phyloP scores from a whole-genome alignment of 2,113 vertebrate genomes.

The Pachypanchax playfairii region DNA sequence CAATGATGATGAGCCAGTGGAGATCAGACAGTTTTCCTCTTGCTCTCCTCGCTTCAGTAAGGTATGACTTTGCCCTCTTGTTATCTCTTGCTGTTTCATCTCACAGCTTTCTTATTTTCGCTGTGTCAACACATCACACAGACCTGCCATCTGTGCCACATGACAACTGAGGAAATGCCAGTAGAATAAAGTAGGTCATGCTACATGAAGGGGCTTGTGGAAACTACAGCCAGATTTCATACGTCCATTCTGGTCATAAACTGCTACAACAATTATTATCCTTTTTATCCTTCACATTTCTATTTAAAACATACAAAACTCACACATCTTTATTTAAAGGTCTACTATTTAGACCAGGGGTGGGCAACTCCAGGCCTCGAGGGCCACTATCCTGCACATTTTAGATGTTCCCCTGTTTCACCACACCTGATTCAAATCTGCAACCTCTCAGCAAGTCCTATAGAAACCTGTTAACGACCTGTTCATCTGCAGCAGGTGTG shows the following conservation, averaged over 20 bases:
- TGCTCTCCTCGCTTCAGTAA: slow-evolving; percentile 94
- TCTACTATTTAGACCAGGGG: no score
- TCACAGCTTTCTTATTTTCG: neutral
- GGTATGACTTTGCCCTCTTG: slow-evolving; percentile 70
- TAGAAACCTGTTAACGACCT: no score
- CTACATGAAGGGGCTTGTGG: slow-evolving; percentile 12
- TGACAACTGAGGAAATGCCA: slow-evolving; percentile 9
- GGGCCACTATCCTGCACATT: no score
- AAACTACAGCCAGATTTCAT: slow-evolving; percentile 5
- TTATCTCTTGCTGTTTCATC: slow-evolving; percentile 11
- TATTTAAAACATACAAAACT: slow-evolving; percentile 17
- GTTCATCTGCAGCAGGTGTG: no score
- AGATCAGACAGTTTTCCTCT: slow-evolving; percentile 93
- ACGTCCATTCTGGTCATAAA: neutral
- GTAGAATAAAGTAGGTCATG: slow-evolving; percentile 29
- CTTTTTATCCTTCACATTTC: slow-evolving; percentile 16
- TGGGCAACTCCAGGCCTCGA: no score
- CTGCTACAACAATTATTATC: slow-evolving; percentile 1
- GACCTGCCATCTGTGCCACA: slow-evolving; percentile 4
- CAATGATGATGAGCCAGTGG: slow-evolving; percentile 92
- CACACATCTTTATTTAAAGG: neutral
- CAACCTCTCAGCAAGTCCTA: no score
- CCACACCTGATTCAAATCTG: no score
- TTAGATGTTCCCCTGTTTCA: no score
- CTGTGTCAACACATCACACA: slow-evolving; percentile 6